phyloP scores from a whole-genome alignment of 2,888 invertebrate genomes.

The Orthosia gothica region DNA sequence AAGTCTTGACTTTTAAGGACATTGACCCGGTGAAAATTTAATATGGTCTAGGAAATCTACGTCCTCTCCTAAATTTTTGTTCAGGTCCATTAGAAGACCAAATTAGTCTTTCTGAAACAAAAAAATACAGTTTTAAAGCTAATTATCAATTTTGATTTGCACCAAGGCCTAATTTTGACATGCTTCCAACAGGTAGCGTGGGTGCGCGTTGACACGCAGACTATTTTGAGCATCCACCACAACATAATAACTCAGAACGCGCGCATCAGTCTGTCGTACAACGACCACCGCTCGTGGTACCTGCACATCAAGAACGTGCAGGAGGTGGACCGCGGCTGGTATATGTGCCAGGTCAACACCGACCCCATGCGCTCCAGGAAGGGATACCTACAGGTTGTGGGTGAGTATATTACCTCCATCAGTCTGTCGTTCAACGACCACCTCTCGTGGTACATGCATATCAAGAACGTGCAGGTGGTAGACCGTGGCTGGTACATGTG shows the following conservation, averaged over 20 bases:
- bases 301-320: constrained; percentile 97
- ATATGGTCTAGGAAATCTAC: not conserved
- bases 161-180: not conserved
- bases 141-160: not conserved
- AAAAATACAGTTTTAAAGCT: not conserved
- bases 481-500: too few relatives aligned
- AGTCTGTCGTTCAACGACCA: constrained; percentile 97
- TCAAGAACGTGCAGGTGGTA: too few relatives aligned
- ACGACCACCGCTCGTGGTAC: constrained; percentile 98
- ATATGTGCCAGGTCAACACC: constrained; percentile 98
- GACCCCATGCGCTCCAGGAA: constrained; percentile 98
- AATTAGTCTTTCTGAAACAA: not conserved
- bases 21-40: not conserved
- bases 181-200: constrained; percentile 94
- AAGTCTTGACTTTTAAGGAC: not conserved
- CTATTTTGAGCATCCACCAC: constrained; percentile 97
- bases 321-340: constrained; percentile 97
- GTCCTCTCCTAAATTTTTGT: not conserved
- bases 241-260: constrained; percentile 98
- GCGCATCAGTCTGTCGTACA: constrained; percentile 96
- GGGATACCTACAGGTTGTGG: constrained; percentile 97
- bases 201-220: constrained; percentile 98
- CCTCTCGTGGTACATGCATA: constrained; percentile 92
- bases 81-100: not conserved
- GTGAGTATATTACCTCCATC: constrained; percentile 92